Conservation (phyloP, 2,888 invertebrate species). For the Teinopalpus imperialis region DNA sequence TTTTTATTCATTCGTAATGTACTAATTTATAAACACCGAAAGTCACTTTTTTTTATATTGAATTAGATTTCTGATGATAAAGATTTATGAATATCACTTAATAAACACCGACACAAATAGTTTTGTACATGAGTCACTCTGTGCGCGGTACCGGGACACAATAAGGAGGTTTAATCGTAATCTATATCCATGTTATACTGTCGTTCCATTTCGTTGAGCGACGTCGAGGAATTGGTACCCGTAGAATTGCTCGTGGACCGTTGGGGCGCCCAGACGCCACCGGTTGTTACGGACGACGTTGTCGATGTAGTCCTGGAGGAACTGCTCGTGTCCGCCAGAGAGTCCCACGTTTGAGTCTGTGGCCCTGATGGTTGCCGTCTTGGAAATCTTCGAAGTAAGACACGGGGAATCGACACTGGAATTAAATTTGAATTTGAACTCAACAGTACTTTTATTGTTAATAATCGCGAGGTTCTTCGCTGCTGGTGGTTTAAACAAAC, state of each 20-base stretch:
- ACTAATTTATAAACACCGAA: neutral
- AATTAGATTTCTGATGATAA: neutral
- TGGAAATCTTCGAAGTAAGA: constrained; percentile 24
- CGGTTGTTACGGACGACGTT: constrained; percentile 39
- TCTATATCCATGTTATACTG: constrained; percentile 77
- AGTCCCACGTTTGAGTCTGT: constrained; percentile 34
- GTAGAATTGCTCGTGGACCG: constrained; percentile 41
- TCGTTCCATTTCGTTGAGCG: constrained; percentile 46
- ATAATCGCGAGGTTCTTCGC: too few relatives aligned
- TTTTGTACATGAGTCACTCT: constrained; percentile 13
- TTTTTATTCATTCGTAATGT: neutral
- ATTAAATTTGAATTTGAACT: too few relatives aligned
- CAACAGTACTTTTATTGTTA: too few relatives aligned
- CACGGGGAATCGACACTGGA: constrained; percentile 23
- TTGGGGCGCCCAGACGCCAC: constrained; percentile 44
- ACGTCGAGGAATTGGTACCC: constrained; percentile 36
- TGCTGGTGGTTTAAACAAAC: too few relatives aligned
- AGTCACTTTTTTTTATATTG: constrained; percentile 13
- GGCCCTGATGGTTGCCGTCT: constrained; percentile 14
- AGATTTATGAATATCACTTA: constrained; percentile 4
- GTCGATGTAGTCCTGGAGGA: constrained; percentile 34
- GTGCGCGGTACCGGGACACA: constrained; percentile 3
- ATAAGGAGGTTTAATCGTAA: constrained; percentile 52
- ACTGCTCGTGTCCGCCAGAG: constrained; percentile 29
- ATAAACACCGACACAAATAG: constrained; percentile 7